A percentile compares a stretch with the other conserved stretches of the same genome.
phyloP scores from a whole-genome alignment of 2,797 vertebrate species.

The Anas acuta region DNA sequence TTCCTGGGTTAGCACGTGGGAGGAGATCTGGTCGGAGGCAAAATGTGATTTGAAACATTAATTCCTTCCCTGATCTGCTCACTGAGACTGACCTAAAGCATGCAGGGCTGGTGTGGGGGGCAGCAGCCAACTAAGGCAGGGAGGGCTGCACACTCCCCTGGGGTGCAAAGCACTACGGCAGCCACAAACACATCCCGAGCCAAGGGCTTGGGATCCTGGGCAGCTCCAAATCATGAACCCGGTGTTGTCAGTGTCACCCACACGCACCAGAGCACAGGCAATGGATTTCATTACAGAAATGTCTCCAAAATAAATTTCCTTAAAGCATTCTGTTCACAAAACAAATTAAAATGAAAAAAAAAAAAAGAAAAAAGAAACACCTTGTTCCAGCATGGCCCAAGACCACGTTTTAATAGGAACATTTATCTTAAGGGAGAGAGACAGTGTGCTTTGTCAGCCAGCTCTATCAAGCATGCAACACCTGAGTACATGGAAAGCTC shows the following conservation, averaged over 20 bases:
- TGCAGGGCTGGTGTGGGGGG: too few species aligned
- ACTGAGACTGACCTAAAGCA: background rate
- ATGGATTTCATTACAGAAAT: background rate
- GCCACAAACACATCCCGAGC: background rate
- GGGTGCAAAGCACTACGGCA: background rate
- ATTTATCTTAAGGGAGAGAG: background rate
- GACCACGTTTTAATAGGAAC: background rate
- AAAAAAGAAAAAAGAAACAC: background rate
- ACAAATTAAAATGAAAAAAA: background rate
- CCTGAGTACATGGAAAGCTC: background rate
- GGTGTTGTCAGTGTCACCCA: background rate
- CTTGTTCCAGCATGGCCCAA: background rate
- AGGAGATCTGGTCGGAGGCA: background rate
- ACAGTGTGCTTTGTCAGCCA: background rate
- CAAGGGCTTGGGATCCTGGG: background rate
- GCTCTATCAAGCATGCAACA: background rate
- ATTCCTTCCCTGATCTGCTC: background rate
- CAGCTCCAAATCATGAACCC: background rate
- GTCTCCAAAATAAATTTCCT: background rate
- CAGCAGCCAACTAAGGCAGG: background rate
- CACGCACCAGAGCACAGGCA: background rate
- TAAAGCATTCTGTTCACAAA: background rate
- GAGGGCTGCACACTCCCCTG: background rate
- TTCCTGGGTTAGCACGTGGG: background rate
- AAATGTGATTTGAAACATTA: background rate